phyloP scores from a whole-genome alignment of 2,113 vertebrate genomes.

The Strigops habroptila region DNA sequence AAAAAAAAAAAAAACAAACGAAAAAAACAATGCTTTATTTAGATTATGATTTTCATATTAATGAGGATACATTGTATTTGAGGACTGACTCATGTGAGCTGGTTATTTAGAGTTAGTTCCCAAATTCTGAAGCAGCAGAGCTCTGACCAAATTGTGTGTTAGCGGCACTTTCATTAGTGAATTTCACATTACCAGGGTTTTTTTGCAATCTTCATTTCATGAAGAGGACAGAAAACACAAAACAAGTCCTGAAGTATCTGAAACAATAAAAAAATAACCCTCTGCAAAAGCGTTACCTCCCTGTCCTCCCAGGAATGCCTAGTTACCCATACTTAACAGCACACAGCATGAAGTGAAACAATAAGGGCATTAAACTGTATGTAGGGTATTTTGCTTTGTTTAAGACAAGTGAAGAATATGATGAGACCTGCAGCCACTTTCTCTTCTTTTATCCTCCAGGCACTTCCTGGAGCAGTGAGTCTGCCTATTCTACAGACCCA shows the following conservation, averaged over 20 bases:
- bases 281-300: neutral
- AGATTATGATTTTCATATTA: neutral
- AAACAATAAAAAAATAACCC: neutral
- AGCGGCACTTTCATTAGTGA: neutral
- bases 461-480: neutral
- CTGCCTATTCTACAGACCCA: neutral
- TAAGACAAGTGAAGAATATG: neutral
- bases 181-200: neutral
- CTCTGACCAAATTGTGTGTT: neutral
- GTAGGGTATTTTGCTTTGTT: neutral
- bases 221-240: neutral
- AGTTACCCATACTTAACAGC: neutral
- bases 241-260: neutral
- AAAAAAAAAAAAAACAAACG: neutral
- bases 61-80: neutral
- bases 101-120: neutral
- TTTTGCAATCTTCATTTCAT: neutral
- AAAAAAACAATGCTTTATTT: neutral
- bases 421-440: neutral
- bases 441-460: neutral
- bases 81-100: neutral
- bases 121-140: neutral
- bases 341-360: neutral
- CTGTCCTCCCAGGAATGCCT: neutral
- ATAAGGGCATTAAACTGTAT: neutral